Conservation (phyloP, 2,113 vertebrate genomes). For the Hucho hucho region DNA sequence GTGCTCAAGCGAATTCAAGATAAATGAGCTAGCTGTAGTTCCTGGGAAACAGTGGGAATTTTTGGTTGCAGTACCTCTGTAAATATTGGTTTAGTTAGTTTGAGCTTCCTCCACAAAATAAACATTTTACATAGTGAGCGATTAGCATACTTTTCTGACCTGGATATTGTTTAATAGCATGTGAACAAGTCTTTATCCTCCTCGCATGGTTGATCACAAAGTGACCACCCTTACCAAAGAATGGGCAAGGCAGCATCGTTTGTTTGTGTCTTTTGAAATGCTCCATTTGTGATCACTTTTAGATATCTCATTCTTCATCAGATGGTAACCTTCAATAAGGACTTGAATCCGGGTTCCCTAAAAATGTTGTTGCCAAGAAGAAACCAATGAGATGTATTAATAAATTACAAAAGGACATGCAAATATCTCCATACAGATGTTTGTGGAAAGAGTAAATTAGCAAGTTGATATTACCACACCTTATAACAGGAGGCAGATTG, state of each 20-base stretch:
- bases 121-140: constrained; percentile 75
- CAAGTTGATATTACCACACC: constrained; percentile 62
- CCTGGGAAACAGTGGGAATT: constrained; percentile 66
- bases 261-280: constrained; percentile 71
- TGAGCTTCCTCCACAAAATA: constrained; percentile 70
- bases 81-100: constrained; percentile 78
- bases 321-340: constrained; percentile 46
- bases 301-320: constrained; percentile 56
- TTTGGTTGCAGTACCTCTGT: constrained; percentile 67
- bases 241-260: constrained; percentile 46
- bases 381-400: constrained; percentile 54
- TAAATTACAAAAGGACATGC: constrained; percentile 62
- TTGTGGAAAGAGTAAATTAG: constrained; percentile 70
- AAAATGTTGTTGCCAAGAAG: constrained; percentile 19
- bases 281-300: constrained; percentile 64
- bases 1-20: constrained; percentile 64
- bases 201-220: constrained; percentile 45
- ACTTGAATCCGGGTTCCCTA: not conserved
- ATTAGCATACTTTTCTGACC: constrained; percentile 71
- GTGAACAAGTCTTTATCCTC: constrained; percentile 68
- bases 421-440: constrained; percentile 67
- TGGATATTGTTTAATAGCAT: constrained; percentile 73
- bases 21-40: constrained; percentile 62
- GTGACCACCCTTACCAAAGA: constrained; percentile 64
- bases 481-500: constrained; percentile 83